Evolutionary conservation across 2,113 vertebrate species (phyloP).

Genomic region (Canis aureus): DNA sequence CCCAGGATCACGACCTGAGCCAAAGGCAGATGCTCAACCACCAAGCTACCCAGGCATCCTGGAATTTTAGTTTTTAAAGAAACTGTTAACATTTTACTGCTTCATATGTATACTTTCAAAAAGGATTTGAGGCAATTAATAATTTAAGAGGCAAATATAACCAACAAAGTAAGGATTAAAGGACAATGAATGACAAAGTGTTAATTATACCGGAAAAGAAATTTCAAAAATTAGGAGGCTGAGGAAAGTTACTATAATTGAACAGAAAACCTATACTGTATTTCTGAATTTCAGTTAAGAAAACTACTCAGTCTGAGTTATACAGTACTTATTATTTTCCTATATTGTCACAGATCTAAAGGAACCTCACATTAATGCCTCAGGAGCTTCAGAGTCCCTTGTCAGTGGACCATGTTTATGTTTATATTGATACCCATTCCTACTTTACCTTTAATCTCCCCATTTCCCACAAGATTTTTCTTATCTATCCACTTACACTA

Average conservation of each 20-base stretch:
- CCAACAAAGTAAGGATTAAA: neutral
- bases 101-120: neutral
- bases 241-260: neutral
- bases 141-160: neutral
- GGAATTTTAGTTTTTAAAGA: slow-evolving; percentile 46
- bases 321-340: neutral
- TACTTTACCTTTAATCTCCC: neutral
- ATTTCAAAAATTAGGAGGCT: neutral
- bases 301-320: neutral
- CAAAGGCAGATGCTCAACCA: too few relatives aligned
- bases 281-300: slow-evolving; percentile 19
- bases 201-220: neutral
- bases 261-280: neutral
- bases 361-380: neutral
- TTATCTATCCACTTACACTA: neutral
- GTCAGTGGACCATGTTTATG: neutral
- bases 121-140: neutral
- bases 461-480: neutral
- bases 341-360: neutral
- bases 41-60: neutral
- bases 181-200: neutral
- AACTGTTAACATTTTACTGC: neutral
- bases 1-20: too few relatives aligned
- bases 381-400: neutral
- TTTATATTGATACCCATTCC: neutral